Evolutionary conservation across 2,888 invertebrate genomes (phyloP).

Genomic region (Hydraecia micacea): DNA sequence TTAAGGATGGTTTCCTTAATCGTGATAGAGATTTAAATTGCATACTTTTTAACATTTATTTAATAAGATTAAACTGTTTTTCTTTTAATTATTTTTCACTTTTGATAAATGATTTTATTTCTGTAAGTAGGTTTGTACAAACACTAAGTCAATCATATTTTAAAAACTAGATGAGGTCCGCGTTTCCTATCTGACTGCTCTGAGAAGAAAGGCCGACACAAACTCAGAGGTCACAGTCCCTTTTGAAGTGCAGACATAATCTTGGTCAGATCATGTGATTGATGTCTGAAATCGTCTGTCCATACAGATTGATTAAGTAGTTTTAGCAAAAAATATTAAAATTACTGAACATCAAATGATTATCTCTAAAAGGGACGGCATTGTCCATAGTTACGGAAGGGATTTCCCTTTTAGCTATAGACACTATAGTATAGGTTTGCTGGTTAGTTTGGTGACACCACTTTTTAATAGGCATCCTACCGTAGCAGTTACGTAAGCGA

Average conservation of each 20-base stretch:
- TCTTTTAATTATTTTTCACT: neutral
- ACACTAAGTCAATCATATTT: neutral
- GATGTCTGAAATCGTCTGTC: no score
- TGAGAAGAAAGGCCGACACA: no score
- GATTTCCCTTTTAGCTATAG: neutral
- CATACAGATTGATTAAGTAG: no score
- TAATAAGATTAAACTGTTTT: neutral
- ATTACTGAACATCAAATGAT: neutral
- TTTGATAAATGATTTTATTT: neutral
- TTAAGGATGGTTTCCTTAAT: conserved; percentile 43
- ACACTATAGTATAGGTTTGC: neutral
- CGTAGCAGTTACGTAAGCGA: neutral
- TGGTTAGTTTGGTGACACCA: neutral
- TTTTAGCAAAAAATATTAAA: neutral
- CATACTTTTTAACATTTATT: conserved; percentile 22
- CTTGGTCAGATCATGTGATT: no score
- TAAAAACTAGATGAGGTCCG: no score
- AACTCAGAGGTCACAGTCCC: no score
- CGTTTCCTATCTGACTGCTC: no score
- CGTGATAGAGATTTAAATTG: conserved; percentile 39
- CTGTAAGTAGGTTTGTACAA: neutral
- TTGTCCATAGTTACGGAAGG: neutral
- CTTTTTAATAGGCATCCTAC: neutral
- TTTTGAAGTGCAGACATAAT: no score
- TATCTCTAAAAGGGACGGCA: no score